Percentiles rank a stretch among this genome's conserved stretches.
Conservation (phyloP, 37 sponge, comb jelly and placozoan genomes). For the Tethya wilhelma region DNA sequence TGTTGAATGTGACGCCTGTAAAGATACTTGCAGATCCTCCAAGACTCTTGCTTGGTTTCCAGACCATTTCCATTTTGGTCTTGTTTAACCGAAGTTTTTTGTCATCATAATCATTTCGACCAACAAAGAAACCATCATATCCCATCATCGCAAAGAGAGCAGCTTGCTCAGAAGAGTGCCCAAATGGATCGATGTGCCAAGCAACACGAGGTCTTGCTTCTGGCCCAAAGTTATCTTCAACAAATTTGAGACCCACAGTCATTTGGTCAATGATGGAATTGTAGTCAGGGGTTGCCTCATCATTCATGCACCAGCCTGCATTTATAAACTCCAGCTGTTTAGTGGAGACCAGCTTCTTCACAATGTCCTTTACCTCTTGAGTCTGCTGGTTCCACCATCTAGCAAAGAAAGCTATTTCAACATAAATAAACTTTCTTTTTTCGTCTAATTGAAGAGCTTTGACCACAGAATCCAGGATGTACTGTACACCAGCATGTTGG, state of each 20-base stretch:
- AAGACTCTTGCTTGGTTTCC: conserved; percentile 71
- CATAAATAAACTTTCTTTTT: conserved; percentile 80
- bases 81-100: conserved; percentile 37
- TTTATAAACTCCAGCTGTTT: conserved; percentile 91
- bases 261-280: conserved; percentile 92
- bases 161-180: conserved; percentile 76
- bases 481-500: conserved; percentile 71
- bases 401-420: conserved; percentile 84
- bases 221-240: conserved; percentile 60
- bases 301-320: conserved; percentile 95
- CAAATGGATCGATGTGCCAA: conserved; percentile 89
- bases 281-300: conserved; percentile 89
- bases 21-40: conserved; percentile 73
- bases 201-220: conserved; percentile 69
- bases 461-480: conserved; percentile 88
- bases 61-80: conserved; percentile 78
- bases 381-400: conserved; percentile 86
- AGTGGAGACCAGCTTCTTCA: conserved; percentile 58
- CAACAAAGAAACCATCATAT: conserved; percentile 91
- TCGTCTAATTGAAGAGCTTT: conserved; percentile 61
- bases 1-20: conserved; percentile 77
- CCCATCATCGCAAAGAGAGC: conserved; percentile 67
- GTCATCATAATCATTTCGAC: conserved; percentile 92
- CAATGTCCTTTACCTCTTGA: conserved; percentile 46
- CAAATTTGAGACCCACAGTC: conserved; percentile 43